Evolutionary conservation across 1,140 invertebrate species (phyloP).

Genomic region (Megalopta genalis): DNA sequence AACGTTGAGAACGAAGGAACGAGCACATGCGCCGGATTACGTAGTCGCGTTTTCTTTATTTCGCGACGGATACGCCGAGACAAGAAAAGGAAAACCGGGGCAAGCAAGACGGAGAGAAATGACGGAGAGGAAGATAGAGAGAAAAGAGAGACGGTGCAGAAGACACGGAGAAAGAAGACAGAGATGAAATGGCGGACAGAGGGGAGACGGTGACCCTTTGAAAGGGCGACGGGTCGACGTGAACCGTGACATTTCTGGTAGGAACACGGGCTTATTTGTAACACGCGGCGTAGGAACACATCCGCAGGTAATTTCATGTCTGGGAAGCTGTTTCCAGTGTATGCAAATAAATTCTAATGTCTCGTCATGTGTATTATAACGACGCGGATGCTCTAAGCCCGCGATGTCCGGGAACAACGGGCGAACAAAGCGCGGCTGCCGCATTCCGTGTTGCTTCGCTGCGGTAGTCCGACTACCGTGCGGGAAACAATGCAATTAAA

Average conservation of each 20-base stretch:
- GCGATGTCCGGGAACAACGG: too few species aligned
- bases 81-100: not conserved
- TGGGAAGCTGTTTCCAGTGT: conserved; percentile 7
- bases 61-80: not conserved
- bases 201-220: not conserved
- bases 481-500: not conserved
- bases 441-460: not conserved
- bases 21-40: not conserved
- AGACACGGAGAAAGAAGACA: too few species aligned
- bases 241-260: conserved; percentile 34
- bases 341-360: conserved; percentile 33
- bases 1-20: not conserved
- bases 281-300: conserved; percentile 18
- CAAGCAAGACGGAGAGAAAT: too few species aligned
- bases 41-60: not conserved
- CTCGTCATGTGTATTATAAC: conserved; percentile 4
- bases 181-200: too few species aligned
- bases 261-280: conserved; percentile 13
- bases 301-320: conserved; percentile 29
- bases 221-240: not conserved
- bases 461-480: not conserved
- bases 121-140: too few species aligned
- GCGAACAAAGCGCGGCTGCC: too few species aligned
- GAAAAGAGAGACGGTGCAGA: too few species aligned
- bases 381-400: not conserved